phyloP scores from a whole-genome alignment of 2,888 invertebrate species.

The Apamea epomidion region DNA sequence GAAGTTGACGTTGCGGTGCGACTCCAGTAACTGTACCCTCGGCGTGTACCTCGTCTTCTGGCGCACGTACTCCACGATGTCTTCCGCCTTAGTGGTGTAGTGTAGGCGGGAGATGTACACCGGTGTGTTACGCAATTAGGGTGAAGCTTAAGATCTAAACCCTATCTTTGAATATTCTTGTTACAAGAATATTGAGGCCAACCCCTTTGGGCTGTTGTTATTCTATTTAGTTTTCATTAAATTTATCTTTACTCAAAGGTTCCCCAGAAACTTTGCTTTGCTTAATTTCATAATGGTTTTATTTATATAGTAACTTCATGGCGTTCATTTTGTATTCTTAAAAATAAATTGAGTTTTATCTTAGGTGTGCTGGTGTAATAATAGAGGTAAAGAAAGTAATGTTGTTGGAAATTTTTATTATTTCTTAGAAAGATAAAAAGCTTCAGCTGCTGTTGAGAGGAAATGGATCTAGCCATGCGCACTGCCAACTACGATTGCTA shows the following conservation, averaged over 20 bases:
- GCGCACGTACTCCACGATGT: no score
- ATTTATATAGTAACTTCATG: constrained; percentile 29
- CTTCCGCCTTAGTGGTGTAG: no score
- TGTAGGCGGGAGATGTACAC: no score
- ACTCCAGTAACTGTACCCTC: no score
- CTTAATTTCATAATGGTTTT: constrained; percentile 62
- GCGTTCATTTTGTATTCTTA: constrained; percentile 20
- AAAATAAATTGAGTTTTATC: constrained; percentile 15
- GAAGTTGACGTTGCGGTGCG: no score
- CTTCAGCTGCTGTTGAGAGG: neutral
- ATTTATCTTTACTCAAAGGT: constrained; percentile 73
- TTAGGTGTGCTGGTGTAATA: neutral
- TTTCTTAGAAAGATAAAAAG: neutral
- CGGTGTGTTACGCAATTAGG: neutral
- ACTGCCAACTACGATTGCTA: neutral
- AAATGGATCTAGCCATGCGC: no score
- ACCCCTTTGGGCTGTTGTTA: constrained; percentile 64
- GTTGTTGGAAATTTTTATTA: neutral
- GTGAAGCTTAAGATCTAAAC: neutral
- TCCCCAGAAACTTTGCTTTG: constrained; percentile 57
- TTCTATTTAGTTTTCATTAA: constrained; percentile 77
- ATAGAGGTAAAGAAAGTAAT: neutral
- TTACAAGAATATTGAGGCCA: constrained; percentile 40
- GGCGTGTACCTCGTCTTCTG: no score
- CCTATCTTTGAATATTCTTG: constrained; percentile 38